Evolutionary conservation across 2,113 vertebrate species (phyloP).

Genomic region (Carlito syrichta): DNA sequence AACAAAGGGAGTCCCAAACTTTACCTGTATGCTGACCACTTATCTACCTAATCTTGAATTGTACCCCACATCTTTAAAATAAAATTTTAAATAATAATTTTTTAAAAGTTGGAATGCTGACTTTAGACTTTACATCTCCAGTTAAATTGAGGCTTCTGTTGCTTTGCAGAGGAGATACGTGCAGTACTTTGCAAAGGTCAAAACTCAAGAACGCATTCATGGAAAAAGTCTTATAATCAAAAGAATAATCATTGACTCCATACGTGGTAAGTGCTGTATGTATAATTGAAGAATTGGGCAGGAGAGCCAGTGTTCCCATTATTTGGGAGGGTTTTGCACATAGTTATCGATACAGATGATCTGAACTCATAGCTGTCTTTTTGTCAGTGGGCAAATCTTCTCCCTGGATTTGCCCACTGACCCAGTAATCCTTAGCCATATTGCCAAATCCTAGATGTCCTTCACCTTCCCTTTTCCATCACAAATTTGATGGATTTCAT

Average conservation of each 20-base stretch:
- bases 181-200: conserved; percentile 93
- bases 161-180: conserved; percentile 93
- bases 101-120: background rate
- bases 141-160: conserved; percentile 58
- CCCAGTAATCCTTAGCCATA: rapidly evolving
- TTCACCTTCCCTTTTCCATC: background rate
- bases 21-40: no score
- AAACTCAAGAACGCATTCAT: conserved; percentile 88
- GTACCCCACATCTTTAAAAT: no score
- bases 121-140: background rate
- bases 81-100: no score
- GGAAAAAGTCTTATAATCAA: conserved; percentile 86
- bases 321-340: background rate
- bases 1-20: no score
- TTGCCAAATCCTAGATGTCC: background rate
- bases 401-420: background rate
- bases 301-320: background rate
- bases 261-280: conserved; percentile 86
- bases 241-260: conserved; percentile 90
- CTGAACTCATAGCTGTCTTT: background rate
- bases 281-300: background rate
- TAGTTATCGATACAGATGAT: rapidly evolving
- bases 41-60: no score
- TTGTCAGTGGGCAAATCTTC: no score
- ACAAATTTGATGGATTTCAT: no score